These are phyloP conservation scores for Hippocampus comes DNA, from an alignment of 2,113 vertebrate genomes.

Conservation along the genomic window DNA sequence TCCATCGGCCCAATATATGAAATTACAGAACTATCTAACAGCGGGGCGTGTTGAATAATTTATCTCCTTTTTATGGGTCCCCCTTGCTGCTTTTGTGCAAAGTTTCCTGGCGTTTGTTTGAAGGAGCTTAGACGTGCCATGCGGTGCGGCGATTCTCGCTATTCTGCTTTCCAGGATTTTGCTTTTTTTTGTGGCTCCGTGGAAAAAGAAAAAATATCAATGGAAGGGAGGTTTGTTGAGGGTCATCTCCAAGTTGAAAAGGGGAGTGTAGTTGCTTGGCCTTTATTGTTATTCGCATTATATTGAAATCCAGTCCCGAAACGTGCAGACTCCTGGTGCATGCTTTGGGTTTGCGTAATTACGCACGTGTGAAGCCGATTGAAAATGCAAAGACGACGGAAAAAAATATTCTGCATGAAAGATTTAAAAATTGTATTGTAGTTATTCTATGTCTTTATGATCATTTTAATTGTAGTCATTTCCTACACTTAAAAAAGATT, in stretches of 20 bases:
- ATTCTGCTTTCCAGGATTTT: slow-evolving; percentile 67
- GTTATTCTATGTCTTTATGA: not conserved
- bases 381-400: not conserved
- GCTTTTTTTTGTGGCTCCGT: slow-evolving; percentile 73
- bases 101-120: slow-evolving; percentile 66
- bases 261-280: slow-evolving; percentile 36
- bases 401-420: not conserved
- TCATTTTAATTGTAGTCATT: not conserved
- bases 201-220: slow-evolving; percentile 72
- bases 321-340: not conserved
- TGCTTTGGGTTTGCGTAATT: not conserved
- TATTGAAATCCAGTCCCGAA: not conserved
- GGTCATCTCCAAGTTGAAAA: slow-evolving; percentile 88
- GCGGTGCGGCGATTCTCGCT: slow-evolving; percentile 48
- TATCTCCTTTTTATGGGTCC: slow-evolving; percentile 79
- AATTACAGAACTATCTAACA: slow-evolving; percentile 85
- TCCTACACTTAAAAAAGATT: not conserved
- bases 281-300: slow-evolving; percentile 19
- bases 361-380: not conserved
- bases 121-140: slow-evolving; percentile 77
- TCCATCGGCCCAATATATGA: slow-evolving; percentile 77
- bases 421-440: not conserved
- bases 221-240: slow-evolving; percentile 70
- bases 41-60: slow-evolving; percentile 83
- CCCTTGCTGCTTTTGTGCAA: slow-evolving; percentile 77